phyloP scores from a whole-genome alignment of 2,797 vertebrate genomes.

The Botia kubotai region DNA sequence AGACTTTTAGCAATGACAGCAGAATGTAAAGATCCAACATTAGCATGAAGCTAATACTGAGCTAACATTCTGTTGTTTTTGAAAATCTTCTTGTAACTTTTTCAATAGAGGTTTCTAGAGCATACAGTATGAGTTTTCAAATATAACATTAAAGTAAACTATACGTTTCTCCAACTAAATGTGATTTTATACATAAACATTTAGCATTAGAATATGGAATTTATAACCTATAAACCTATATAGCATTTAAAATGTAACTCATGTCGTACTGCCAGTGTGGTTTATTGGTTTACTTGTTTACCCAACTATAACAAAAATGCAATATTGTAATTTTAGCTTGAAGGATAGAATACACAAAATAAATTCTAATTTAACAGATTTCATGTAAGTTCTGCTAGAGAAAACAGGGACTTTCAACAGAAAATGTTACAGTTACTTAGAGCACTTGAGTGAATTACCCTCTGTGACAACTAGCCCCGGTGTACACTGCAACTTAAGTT shows the following conservation, averaged over 20 bases:
- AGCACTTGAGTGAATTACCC: neutral
- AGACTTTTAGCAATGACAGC: conserved; percentile 5
- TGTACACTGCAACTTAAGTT: neutral
- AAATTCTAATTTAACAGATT: neutral
- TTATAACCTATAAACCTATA: neutral
- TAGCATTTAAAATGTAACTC: neutral
- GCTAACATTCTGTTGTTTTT: conserved; percentile 12
- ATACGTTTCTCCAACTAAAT: neutral
- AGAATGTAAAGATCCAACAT: conserved; percentile 22
- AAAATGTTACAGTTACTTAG: neutral
- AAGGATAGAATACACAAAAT: neutral
- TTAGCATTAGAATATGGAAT: neutral
- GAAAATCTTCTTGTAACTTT: neutral
- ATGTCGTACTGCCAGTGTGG: too few species aligned
- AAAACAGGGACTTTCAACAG: neutral
- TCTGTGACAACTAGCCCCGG: neutral
- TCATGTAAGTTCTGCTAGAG: neutral
- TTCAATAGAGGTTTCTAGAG: neutral
- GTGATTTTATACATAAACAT: neutral
- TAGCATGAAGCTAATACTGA: neutral
- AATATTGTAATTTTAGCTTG: neutral
- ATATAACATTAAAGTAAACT: neutral
- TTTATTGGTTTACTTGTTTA: neutral
- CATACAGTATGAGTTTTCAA: neutral
- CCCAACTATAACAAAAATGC: neutral